Base-by-base conservation (phyloP, 2,797 vertebrate genomes). In the Anguilla pacifica region DNA sequence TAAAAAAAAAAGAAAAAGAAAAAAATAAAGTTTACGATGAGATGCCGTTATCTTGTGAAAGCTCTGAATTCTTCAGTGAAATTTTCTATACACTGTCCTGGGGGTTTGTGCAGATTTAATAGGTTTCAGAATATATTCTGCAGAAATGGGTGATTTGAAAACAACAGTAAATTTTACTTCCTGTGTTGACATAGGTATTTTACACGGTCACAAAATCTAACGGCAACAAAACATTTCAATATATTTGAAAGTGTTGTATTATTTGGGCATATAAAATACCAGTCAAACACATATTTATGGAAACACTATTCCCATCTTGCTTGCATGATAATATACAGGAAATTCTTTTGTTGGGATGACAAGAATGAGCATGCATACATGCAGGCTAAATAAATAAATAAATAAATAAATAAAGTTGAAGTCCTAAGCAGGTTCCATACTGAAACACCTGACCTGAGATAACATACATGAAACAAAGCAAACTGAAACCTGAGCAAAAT, bases 71-170 rank as follows among this genome's bases (percentile, higher is more conserved):
- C 15, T 51, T 84, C 59, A 11, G 49, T 84, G 59, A 39, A 84
- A 84, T 84, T 84, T 84, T 7, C 83, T 57, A 84, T 55, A 84
- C 55, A 59, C 15, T 84, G 55, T 84, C 83, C 83, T 39, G n/a
- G 15, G 28, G n/a, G 53, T 17, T 19, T 59, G 3, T 61, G 55
- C 83, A 59, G 83, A 84, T 83, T 83, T 83, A 83, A 83, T 83
- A 51, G 46, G 22, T 28, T 55, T 0, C 28, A n/a, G 43, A 53
- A 7, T 53, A 10, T 51, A 53, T 83, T 83, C 25, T 53, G 49
- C 2, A n/a, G 31, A 77, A 77, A 31, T 39, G 35, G 55, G 15
- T 31, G 84, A 64, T 46, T 46, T 81, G 39, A 39, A 39, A 79
- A 59, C 28, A 31, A 84, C 4, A 61, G 84, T 17, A 31, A 55